Evolutionary conservation across 2,888 invertebrate species (phyloP).

Genomic region (Aplocera efformata): DNA sequence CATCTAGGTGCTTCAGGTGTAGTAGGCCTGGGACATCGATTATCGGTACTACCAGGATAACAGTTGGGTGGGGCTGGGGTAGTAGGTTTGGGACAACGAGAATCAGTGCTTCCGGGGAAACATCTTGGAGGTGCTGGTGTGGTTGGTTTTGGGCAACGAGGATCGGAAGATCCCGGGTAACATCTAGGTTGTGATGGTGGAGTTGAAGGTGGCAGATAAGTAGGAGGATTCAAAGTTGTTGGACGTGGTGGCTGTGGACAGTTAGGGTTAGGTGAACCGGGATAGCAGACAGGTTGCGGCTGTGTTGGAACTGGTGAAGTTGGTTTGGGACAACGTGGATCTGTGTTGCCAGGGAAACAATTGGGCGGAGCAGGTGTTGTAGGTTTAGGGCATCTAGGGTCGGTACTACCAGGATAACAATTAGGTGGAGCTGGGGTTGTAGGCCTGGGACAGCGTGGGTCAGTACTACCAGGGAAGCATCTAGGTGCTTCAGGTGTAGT

Average conservation of each 20-base stretch:
- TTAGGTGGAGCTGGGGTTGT: constrained; percentile 29
- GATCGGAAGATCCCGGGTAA: no score
- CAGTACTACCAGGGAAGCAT: constrained; percentile 36
- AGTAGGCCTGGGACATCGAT: constrained; percentile 43
- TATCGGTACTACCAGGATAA: constrained; percentile 36
- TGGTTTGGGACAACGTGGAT: neutral
- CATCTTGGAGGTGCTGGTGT: no score
- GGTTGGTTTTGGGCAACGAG: no score
- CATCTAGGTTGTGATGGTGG: constrained; percentile 27
- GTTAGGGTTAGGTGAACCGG: constrained; percentile 33
- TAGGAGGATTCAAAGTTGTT: constrained; percentile 27
- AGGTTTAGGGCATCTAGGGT: constrained; percentile 39
- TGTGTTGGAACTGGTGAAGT: no score
- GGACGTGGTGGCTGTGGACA: constrained; percentile 44
- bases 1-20: no score
- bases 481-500: constrained; percentile 18
- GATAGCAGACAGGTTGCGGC: constrained; percentile 38
- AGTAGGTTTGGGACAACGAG: constrained; percentile 16
- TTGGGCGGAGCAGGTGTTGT: constrained; percentile 14
- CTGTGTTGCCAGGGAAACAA: constrained; percentile 40
- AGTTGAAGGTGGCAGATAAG: constrained; percentile 25
- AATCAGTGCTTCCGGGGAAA: constrained; percentile 7
- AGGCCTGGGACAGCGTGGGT: constrained; percentile 32
- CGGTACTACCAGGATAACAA: constrained; percentile 41
- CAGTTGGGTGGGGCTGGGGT: constrained; percentile 17